Conservation (phyloP, 2,888 invertebrate genomes). For the Timema podura region DNA sequence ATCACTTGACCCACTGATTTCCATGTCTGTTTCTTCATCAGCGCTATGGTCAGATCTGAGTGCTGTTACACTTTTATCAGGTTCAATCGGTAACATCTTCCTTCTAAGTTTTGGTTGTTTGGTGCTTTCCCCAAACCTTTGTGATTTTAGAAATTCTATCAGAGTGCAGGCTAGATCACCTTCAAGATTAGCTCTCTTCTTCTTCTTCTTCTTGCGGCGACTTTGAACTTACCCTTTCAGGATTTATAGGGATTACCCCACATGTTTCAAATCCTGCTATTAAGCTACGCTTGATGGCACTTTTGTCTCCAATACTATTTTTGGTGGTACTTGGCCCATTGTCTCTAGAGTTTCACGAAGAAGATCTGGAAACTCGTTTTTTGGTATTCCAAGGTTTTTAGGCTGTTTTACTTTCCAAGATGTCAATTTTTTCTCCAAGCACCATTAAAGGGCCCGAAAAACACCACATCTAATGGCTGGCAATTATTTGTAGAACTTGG, state of each 20-base stretch:
- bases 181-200: background rate
- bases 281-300: conserved; percentile 1
- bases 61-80: background rate
- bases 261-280: conserved; percentile 8
- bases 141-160: background rate
- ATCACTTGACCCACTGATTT: background rate
- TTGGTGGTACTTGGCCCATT: background rate
- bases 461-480: background rate
- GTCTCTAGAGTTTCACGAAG: background rate
- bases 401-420: background rate
- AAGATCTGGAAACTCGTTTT: conserved; percentile 8
- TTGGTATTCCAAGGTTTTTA: background rate
- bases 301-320: background rate
- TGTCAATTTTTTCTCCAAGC: background rate
- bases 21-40: background rate
- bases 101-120: background rate
- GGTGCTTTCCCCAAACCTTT: background rate
- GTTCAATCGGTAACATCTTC: background rate
- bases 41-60: background rate
- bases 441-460: conserved; percentile 6
- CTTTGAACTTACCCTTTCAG: background rate
- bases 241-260: background rate
- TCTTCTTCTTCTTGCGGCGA: background rate
- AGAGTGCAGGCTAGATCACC: background rate
- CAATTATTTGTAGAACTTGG: conserved; percentile 5